Base-by-base conservation (phyloP, 2,113 vertebrate genomes). In the Phylloscopus trochiloides region DNA sequence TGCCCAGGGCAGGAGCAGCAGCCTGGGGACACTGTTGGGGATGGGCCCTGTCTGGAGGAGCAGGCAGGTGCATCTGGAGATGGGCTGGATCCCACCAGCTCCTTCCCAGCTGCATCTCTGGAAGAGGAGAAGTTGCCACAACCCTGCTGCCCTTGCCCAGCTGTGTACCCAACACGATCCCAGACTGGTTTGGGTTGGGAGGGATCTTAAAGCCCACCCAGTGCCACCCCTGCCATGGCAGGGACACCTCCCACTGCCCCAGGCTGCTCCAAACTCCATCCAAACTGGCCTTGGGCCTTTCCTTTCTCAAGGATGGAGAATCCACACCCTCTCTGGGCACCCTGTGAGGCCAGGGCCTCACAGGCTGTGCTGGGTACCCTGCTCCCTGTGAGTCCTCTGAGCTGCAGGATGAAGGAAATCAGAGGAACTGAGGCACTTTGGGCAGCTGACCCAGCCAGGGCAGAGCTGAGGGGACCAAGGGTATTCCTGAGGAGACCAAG, bases 181-280 rank as follows among this genome's bases (percentile, higher is more conserved):
- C 52, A 51, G 11, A 2, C 24, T 24, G 40, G 7, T 8, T 13
- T 61, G 73, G 9, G 3, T 8, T 6, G 11, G 38, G 10, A 68
- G 6, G 38, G 26, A 36, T 2, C 18, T 26, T 3, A 51, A 18
- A 36, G 1, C 5, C 4, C 62, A 48, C 0, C 62, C 71, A 48
- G 38, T 21, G 14, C 14, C 68, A 45, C 9, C 17, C 21, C 21
- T 36, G 67, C 58, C 68, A 38, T 6, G 7, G 40, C 40, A 73
- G 68, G 40, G 14, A 47, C 58, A 54, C 40, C 58, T 84, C 0
- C 50, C 58, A n/a, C 50, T 26, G 4, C 21, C 21, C 22, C 58
- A 54, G 68, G 32, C 1, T 54, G 80, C 57, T 84, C 48, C 45
- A 50, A 70, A 21, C 43, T 14, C 78, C 42, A 22, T 59, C 43